Conservation (phyloP, 37 sponge, comb jelly and placozoan species). For the Theonella swinhoei region DNA sequence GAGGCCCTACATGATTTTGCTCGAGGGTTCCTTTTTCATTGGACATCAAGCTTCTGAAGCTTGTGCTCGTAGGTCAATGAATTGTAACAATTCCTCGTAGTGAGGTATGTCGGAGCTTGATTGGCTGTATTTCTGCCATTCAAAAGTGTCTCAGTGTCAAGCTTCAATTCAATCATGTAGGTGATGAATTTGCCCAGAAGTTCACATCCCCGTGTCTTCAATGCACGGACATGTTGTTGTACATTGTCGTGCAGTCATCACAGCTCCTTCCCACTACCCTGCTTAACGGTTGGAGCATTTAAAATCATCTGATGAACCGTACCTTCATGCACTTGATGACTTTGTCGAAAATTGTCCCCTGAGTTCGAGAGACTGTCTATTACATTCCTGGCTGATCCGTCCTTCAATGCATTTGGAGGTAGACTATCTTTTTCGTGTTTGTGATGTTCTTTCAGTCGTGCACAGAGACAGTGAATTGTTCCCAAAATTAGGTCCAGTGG, state of each 20-base stretch:
- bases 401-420: conserved; percentile 48
- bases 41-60: conserved; percentile 26
- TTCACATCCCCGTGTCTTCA: conserved; percentile 44
- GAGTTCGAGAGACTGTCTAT: conserved; percentile 60
- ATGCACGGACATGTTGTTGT: conserved; percentile 54
- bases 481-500: conserved; percentile 57
- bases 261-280: conserved; percentile 47
- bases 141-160: conserved; percentile 34
- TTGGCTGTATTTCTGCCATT: conserved; percentile 61
- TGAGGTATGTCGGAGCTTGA: conserved; percentile 21
- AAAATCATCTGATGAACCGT: conserved; percentile 29
- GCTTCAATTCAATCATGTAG: conserved; percentile 37
- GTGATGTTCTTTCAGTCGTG: conserved; percentile 28
- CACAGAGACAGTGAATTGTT: conserved; percentile 44
- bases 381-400: conserved; percentile 42
- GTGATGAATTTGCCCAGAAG: conserved; percentile 39
- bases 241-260: conserved; percentile 33
- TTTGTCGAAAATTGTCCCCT: conserved; percentile 50
- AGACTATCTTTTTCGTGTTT: conserved; percentile 47
- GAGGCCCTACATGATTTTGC: conserved; percentile 10
- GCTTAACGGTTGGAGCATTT: conserved; percentile 41
- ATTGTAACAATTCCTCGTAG: conserved; percentile 40
- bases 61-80: conserved; percentile 57
- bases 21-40: conserved; percentile 13
- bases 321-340: conserved; percentile 50